These are phyloP conservation scores for Neoitamus cyanurus DNA, from an alignment of 2,888 invertebrate species.

Conservation along the genomic window DNA sequence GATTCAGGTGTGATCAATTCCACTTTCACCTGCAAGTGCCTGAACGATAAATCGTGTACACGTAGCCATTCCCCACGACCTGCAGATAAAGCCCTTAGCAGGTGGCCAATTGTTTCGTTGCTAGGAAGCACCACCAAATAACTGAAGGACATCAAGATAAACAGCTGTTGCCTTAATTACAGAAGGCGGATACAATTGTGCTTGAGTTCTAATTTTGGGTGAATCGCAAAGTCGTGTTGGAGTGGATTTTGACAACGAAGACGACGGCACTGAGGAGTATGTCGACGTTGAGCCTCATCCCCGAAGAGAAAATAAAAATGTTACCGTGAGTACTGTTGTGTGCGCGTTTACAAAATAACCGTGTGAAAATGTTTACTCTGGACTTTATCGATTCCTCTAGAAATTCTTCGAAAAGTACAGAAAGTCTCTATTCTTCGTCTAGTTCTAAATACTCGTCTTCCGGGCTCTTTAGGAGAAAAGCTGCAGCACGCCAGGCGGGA, in stretches of 20 bases:
- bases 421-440: conserved; percentile 64
- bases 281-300: conserved; percentile 69
- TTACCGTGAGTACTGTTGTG: conserved; percentile 59
- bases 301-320: conserved; percentile 67
- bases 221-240: conserved; percentile 45
- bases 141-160: neutral
- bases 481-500: conserved; percentile 56
- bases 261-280: conserved; percentile 61
- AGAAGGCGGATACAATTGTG: neutral
- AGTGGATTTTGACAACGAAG: conserved; percentile 57
- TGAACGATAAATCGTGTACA: neutral
- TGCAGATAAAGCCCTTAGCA: neutral
- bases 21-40: neutral
- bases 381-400: conserved; percentile 53
- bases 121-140: neutral
- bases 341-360: neutral
- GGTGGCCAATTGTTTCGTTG: neutral
- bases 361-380: neutral
- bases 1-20: neutral
- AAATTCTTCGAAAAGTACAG: conserved; percentile 65
- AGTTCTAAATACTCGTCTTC: conserved; percentile 64
- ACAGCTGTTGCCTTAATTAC: conserved; percentile 17
- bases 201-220: neutral
- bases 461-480: conserved; percentile 59
- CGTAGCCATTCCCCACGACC: neutral